A percentile compares a stretch with the other conserved stretches of the same genome.
These are phyloP conservation scores for Petrophora chlorosata DNA, from an alignment of 2,888 invertebrate species.

Conservation along the genomic window DNA sequence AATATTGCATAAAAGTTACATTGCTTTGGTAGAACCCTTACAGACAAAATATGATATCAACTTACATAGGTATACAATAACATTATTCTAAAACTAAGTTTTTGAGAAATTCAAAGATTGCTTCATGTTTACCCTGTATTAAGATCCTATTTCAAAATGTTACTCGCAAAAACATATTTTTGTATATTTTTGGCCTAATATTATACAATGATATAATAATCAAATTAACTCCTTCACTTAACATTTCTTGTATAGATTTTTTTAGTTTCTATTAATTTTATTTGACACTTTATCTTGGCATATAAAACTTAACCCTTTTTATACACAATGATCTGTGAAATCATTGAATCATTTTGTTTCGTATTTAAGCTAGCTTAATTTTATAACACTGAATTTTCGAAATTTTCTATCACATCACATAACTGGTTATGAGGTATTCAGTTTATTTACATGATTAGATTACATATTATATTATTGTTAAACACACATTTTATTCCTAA, in stretches of 20 bases:
- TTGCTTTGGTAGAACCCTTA: constrained; percentile 28
- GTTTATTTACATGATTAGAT: constrained; percentile 3
- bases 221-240: too few relatives aligned
- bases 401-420: constrained; percentile 13
- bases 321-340: too few relatives aligned
- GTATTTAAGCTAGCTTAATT: too few relatives aligned
- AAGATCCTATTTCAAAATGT: constrained; percentile 29
- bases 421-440: constrained; percentile 9
- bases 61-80: not conserved
- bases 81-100: constrained; percentile 25
- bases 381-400: not conserved
- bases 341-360: too few relatives aligned
- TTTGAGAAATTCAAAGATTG: constrained; percentile 30
- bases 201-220: not conserved
- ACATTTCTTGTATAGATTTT: too few relatives aligned
- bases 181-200: constrained; percentile 2
- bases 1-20: constrained; percentile 1
- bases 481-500: constrained; percentile 19
- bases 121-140: constrained; percentile 34
- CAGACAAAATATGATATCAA: constrained; percentile 9
- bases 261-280: too few relatives aligned
- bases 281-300: too few relatives aligned
- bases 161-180: constrained; percentile 2
- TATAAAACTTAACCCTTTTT: too few relatives aligned
- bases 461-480: constrained; percentile 12